phyloP scores from a whole-genome alignment of 2,797 vertebrate genomes.

The Argentina silus region DNA sequence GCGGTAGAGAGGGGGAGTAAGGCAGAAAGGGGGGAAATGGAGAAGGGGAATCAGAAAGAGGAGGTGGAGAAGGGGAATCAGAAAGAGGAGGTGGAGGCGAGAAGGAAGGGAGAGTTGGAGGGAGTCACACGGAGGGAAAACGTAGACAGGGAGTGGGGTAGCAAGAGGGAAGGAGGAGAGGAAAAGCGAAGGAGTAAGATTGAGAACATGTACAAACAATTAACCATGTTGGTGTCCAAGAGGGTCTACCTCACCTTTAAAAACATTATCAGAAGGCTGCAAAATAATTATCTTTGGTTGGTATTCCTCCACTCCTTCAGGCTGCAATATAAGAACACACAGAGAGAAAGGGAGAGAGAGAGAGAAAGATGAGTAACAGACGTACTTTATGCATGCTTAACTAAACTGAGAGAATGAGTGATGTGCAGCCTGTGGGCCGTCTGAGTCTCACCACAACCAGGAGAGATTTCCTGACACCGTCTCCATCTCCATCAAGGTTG shows the following conservation, averaged over 20 bases:
- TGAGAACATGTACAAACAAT: conserved; percentile 4
- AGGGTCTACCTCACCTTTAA: no score
- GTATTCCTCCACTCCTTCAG: neutral
- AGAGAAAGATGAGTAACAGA: neutral
- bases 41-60: conserved; percentile 35
- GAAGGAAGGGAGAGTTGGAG: neutral
- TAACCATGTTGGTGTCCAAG: no score
- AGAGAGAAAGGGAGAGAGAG: neutral
- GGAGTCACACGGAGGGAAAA: neutral
- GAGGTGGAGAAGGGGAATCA: neutral
- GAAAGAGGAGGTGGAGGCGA: neutral
- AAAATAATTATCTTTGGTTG: rapidly evolving
- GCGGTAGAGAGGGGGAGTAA: neutral
- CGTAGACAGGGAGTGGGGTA: neutral
- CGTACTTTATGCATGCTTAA: neutral
- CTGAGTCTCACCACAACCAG: neutral
- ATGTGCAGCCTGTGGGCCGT: neutral
- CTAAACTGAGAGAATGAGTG: neutral
- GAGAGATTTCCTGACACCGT: neutral
- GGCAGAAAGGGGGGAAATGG: neutral
- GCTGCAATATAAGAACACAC: neutral
- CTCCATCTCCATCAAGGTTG: neutral
- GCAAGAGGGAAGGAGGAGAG: neutral
- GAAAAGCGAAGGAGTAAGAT: conserved; percentile 22
- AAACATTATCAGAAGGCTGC: neutral